phyloP scores from a whole-genome alignment of 2,113 vertebrate genomes.

The Stigmatopora argus region DNA sequence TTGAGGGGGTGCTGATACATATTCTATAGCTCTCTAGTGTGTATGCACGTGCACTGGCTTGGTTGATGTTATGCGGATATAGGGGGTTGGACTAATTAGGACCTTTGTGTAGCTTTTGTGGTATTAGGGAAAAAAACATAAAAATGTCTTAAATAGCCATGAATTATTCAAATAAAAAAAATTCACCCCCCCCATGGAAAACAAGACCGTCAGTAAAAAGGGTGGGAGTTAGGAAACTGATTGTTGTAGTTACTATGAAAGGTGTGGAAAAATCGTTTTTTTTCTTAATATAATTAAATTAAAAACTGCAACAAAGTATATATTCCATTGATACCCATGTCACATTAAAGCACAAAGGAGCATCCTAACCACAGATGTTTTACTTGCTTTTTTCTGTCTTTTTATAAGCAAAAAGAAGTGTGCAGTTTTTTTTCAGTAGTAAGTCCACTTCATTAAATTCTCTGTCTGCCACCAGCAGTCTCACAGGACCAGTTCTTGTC shows the following conservation, averaged over 20 bases:
- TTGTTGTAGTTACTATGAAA: neutral
- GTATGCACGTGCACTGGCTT: slow-evolving; percentile 16
- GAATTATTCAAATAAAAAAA: slow-evolving; percentile 61
- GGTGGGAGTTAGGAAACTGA: neutral
- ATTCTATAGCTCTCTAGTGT: slow-evolving; percentile 27
- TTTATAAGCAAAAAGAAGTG: neutral
- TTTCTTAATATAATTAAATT: too few species aligned
- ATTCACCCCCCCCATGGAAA: slow-evolving; percentile 35
- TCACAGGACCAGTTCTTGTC: too few species aligned
- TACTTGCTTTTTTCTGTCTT: too few species aligned
- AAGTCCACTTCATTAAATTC: neutral
- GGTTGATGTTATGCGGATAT: slow-evolving; percentile 31
- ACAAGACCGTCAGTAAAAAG: neutral
- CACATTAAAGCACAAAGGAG: too few species aligned
- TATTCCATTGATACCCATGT: too few species aligned
- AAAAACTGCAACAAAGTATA: too few species aligned
- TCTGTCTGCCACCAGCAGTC: neutral
- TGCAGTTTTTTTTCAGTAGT: slow-evolving; percentile 11
- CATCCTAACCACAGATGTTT: too few species aligned
- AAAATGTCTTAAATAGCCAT: slow-evolving; percentile 41
- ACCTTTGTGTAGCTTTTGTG: slow-evolving; percentile 45
- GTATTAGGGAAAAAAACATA: slow-evolving; percentile 26
- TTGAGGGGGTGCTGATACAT: slow-evolving; percentile 25
- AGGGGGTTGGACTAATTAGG: slow-evolving; percentile 58
- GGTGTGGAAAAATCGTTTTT: neutral